phyloP scores from a whole-genome alignment of 2,797 vertebrate species.

The Channa striata region DNA sequence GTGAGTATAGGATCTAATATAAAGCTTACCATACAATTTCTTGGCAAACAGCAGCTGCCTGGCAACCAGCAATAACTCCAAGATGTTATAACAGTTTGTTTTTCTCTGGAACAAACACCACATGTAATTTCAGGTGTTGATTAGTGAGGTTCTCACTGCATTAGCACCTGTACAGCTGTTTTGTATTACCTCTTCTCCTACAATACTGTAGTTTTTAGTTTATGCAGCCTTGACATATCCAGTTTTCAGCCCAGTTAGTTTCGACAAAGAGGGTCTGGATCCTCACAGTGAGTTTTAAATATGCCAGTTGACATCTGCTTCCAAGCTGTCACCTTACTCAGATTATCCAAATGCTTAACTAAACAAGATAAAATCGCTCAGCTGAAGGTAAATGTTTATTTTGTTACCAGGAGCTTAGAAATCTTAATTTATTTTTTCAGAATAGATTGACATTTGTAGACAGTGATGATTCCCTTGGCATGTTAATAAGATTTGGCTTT shows the following conservation, averaged over 20 bases:
- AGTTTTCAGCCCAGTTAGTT: not conserved
- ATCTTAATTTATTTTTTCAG: not conserved
- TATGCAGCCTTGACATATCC: not conserved
- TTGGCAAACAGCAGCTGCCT: no score
- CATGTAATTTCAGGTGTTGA: no score
- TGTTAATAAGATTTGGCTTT: not conserved
- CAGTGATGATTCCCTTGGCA: not conserved
- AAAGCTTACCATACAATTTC: no score
- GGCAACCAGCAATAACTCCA: no score
- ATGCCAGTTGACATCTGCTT: not conserved
- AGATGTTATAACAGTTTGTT: not conserved
- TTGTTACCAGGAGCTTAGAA: conserved; percentile 7
- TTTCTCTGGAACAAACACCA: not conserved
- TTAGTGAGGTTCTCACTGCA: no score
- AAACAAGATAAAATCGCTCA: conserved; percentile 28
- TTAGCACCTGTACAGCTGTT: no score
- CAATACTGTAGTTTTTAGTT: not conserved
- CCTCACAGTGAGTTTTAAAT: not conserved
- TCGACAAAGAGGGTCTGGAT: not conserved
- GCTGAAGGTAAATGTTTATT: conserved; percentile 24
- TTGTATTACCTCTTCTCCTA: not conserved
- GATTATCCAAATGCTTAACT: conserved; percentile 19
- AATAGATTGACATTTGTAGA: not conserved
- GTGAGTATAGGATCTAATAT: no score
- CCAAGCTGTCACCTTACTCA: not conserved